phyloP scores from a whole-genome alignment of 2,888 invertebrate species.

The Erannis defoliaria region DNA sequence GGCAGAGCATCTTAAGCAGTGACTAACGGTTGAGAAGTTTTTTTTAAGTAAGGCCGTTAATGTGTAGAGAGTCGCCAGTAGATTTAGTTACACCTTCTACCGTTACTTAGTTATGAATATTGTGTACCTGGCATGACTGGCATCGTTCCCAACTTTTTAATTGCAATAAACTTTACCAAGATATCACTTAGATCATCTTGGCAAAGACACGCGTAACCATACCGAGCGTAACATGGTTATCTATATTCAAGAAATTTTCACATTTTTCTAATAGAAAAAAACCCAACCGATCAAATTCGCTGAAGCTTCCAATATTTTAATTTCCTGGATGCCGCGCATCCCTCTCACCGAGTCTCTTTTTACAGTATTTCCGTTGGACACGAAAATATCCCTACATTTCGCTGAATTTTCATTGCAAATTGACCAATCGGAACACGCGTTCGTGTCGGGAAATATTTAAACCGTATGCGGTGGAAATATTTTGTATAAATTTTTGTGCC shows the following conservation, averaged over 20 bases:
- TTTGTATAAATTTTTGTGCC: constrained; percentile 17
- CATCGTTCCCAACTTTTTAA: too few relatives aligned
- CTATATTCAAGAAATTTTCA: neutral
- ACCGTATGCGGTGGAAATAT: constrained; percentile 33
- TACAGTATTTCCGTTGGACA: constrained; percentile 26
- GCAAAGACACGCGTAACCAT: too few relatives aligned
- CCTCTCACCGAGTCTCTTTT: constrained; percentile 19
- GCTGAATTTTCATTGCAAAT: constrained; percentile 54
- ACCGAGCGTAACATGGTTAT: too few relatives aligned
- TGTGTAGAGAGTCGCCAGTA: too few relatives aligned
- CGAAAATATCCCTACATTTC: constrained; percentile 40
- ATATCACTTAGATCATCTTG: too few relatives aligned
- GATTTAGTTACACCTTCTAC: too few relatives aligned
- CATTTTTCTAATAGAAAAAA: neutral
- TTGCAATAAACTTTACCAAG: too few relatives aligned
- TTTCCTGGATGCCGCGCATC: constrained; percentile 21
- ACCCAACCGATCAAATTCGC: constrained; percentile 7
- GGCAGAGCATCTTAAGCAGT: too few relatives aligned
- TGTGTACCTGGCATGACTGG: too few relatives aligned
- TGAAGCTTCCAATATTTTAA: constrained; percentile 12
- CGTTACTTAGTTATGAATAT: too few relatives aligned
- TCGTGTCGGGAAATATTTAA: constrained; percentile 47
- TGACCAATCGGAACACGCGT: constrained; percentile 43
- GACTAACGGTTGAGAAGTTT: too few relatives aligned
- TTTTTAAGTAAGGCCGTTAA: too few relatives aligned